Base-by-base conservation (phyloP, 2,888 invertebrate species). In the Agriopis marginaria region DNA sequence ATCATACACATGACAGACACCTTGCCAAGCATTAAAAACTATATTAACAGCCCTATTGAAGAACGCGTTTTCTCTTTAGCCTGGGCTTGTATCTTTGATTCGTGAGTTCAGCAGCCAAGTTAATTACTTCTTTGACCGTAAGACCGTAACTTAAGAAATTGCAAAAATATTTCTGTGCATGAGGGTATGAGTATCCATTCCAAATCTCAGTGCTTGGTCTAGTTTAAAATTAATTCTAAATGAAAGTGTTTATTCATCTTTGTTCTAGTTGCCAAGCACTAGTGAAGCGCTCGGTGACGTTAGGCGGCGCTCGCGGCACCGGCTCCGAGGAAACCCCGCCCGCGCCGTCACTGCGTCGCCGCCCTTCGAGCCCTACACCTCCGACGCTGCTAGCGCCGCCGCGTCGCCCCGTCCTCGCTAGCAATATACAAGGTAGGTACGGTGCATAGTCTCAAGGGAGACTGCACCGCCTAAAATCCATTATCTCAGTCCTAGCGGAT, bases 391-490 rank as follows among this genome's bases (percentile, higher is more conserved):
- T 87, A 11, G 84, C 88, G 12, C 85, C 86, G 9, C 88, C 89
- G 3, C 71, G 88, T 0, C 68, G 88, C 0, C 92, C 94, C 0
- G 84, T 89, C 7, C 86, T 93, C 3, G 94, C 94, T 8, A 78
- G 86, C 45, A 94, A 93, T 54, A 91, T 94, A 72, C 92, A 93
- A 85, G 93, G 94, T 92, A 71, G n/a, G n/a, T n/a, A n/a, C n/a
- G n/a, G n/a, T n/a, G n/a, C n/a, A n/a, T n/a, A n/a, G n/a, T n/a
- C n/a, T n/a, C n/a, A n/a, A n/a, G 7, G 12, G 10, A 45, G n/a
- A 47, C 47, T 47, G n/a, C 47, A 11, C 39, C 39, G 10, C 11
- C 32, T 32, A 32, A 5, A 32, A 3, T 32, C 32, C 1, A 32
- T 11, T 53, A 3, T 5, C 23, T 39, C 32, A 12, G 12, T 47